Evolutionary conservation across 1,140 invertebrate species (phyloP).

Genomic region (Drosophila navojoa): DNA sequence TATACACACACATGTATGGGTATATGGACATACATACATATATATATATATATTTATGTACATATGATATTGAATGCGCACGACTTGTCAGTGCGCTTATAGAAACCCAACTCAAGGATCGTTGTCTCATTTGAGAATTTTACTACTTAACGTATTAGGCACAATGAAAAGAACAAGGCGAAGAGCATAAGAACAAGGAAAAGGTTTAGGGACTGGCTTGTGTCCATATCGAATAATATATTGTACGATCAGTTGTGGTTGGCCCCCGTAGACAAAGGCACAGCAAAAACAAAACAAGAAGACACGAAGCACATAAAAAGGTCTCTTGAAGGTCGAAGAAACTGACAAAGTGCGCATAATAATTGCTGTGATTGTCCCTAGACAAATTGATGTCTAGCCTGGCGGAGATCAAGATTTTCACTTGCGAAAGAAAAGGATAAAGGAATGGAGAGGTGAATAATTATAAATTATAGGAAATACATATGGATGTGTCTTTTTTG

Average conservation of each 20-base stretch:
- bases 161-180: neutral
- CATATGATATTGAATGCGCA: neutral
- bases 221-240: slow-evolving; percentile 16
- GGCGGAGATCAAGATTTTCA: slow-evolving; percentile 52
- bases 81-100: too few species aligned
- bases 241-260: slow-evolving; percentile 37
- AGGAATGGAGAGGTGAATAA: neutral
- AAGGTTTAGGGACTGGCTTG: slow-evolving; percentile 4
- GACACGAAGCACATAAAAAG: slow-evolving; percentile 21
- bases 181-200: neutral
- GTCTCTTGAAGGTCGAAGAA: slow-evolving; percentile 59
- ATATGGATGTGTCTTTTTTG: too few species aligned
- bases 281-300: slow-evolving; percentile 6
- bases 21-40: neutral
- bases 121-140: slow-evolving; percentile 12
- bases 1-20: neutral
- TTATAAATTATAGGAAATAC: neutral
- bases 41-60: neutral
- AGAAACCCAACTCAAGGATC: slow-evolving; percentile 8
- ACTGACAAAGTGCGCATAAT: slow-evolving; percentile 51
- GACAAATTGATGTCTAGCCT: slow-evolving; percentile 57
- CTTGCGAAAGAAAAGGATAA: slow-evolving; percentile 16
- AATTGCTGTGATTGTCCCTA: slow-evolving; percentile 61
- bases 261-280: slow-evolving; percentile 7
- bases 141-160: slow-evolving; percentile 8